Evolutionary conservation across 2,113 vertebrate genomes (phyloP), one percentile per base, ranked within the genome.

Genomic region (Theristicus caerulescens): DNA sequence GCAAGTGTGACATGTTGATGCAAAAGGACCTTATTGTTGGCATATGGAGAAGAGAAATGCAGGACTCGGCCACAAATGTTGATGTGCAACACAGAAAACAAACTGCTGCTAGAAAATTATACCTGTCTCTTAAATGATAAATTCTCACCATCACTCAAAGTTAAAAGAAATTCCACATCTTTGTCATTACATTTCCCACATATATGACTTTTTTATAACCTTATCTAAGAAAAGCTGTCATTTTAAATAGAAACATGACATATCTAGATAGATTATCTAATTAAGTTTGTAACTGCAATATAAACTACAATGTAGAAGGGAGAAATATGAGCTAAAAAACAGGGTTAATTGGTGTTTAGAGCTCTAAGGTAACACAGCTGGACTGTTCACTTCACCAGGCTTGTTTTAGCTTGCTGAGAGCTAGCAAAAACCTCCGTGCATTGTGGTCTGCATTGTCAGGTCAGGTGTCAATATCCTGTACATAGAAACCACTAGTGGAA

Each of bases 61-160:
- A 91, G 66, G 81, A 82, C 89, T 96, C 65, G 47, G 66, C 22
- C 12, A 5, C 86, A 91, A 94, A 89, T 61, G 71, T 69, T 79
- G 80, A 93, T 79, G 74, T 93, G 46, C 44, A 94, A 69, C 57
- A 82, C 42, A 47, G 59, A 81, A 93, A 94, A 86, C 34, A 91
- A 93, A 87, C 65, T 82, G 49, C 85, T 88, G 49, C 83, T 89
- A 76, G 58, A 85, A 94, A 95, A 94, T 79, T 58, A 66, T 95
- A 89, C 86, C 86, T 94, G 86, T 84, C 66, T 82, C 66, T 79
- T 87, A 91, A 94, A 89, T 95, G 54, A 97, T 65, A 83, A 91
- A 95, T 94, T 92, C 91, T 94, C 58, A 89, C 69, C 86, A 94
- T 94, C 91, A 87, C 36, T 96, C 96, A 94, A 90, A 80, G 26